Conservation (phyloP, 2,113 vertebrate genomes). For the Ariopsis seemanni region DNA sequence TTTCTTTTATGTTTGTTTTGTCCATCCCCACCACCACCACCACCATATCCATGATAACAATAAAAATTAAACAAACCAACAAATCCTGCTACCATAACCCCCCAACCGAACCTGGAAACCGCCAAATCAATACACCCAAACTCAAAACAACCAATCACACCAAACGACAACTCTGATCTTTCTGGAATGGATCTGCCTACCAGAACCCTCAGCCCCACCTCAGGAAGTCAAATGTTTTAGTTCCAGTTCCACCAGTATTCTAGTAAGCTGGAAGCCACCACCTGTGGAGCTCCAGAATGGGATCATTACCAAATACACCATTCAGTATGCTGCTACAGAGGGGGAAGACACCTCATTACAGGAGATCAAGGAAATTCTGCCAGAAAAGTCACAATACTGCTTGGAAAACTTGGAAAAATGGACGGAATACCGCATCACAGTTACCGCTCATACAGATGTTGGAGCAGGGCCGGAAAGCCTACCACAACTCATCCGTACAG, state of each 20-base stretch:
- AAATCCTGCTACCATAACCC: conserved; percentile 47
- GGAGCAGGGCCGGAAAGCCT: conserved; percentile 94
- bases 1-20: conserved; percentile 79
- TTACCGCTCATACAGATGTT: conserved; percentile 92
- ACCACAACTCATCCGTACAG: conserved; percentile 91
- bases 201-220: conserved; percentile 96
- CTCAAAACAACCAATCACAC: conserved; percentile 50
- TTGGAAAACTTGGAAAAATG: conserved; percentile 99
- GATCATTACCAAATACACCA: conserved; percentile 89
- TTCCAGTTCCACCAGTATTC: conserved; percentile 95
- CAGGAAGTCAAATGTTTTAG: conserved; percentile 94
- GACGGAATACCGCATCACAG: conserved; percentile 93
- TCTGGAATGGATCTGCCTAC: conserved; percentile 70
- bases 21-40: conserved; percentile 71
- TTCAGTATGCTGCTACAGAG: conserved; percentile 85
- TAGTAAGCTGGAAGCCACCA: conserved; percentile 98
- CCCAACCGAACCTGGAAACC: conserved; percentile 54
- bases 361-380: conserved; percentile 83
- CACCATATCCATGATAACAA: conserved; percentile 53
- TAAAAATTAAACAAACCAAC: conserved; percentile 45
- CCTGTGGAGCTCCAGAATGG: conserved; percentile 92
- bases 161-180: conserved; percentile 49
- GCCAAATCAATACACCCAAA: conserved; percentile 45
- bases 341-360: conserved; percentile 83
- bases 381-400: conserved; percentile 88